Conservation (phyloP, 1,140 invertebrate genomes). For the Wasmannia auropunctata region DNA sequence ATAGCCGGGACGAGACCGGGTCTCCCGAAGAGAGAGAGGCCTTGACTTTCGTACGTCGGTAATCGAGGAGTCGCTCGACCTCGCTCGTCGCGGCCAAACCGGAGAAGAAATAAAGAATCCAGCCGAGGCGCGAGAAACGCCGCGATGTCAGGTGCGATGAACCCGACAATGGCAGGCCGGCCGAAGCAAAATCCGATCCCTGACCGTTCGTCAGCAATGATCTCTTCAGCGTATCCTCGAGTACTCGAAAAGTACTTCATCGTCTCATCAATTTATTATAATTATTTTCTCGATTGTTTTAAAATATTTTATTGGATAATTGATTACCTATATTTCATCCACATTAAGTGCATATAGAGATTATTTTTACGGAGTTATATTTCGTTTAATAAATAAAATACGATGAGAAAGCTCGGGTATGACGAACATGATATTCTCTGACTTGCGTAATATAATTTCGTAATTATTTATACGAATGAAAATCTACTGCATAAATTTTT, state of each 20-base stretch:
- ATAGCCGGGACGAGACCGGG: constrained; percentile 24
- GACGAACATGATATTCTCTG: neutral
- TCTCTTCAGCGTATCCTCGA: neutral
- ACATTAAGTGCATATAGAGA: neutral
- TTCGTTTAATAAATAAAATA: constrained; percentile 8
- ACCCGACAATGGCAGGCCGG: neutral
- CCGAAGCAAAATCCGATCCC: neutral
- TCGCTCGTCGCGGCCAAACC: constrained; percentile 8
- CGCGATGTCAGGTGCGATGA: constrained; percentile 16
- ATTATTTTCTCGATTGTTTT: neutral
- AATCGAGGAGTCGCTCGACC: constrained; percentile 18
- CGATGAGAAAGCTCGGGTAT: neutral
- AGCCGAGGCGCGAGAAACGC: neutral
- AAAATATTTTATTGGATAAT: neutral
- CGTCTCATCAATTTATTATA: neutral
- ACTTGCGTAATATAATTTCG: neutral
- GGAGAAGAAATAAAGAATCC: constrained; percentile 36
- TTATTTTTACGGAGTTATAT: constrained; percentile 21
- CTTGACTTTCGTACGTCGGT: constrained; percentile 38
- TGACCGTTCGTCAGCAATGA: neutral
- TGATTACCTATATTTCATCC: neutral
- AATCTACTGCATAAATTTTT: neutral
- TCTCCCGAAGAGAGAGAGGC: constrained; percentile 9
- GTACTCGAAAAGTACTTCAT: neutral
- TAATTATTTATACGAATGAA: neutral